phyloP scores from a whole-genome alignment of 2,888 invertebrate genomes.

The Drosophila picticornis region DNA sequence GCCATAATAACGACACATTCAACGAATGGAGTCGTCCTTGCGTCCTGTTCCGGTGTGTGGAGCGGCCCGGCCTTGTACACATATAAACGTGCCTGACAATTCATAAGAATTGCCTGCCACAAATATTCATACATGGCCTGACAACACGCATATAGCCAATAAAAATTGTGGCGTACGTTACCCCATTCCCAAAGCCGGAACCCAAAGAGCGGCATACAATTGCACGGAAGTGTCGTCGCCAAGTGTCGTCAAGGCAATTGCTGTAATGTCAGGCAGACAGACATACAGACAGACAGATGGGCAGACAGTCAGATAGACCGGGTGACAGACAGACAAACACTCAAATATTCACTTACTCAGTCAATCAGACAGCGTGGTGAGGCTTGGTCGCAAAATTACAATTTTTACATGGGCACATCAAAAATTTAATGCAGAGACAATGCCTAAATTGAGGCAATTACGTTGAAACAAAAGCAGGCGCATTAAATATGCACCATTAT shows the following conservation, averaged over 20 bases:
- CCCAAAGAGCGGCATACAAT: slow-evolving; percentile 70
- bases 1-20: slow-evolving; percentile 78
- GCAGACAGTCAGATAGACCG: slow-evolving; percentile 8
- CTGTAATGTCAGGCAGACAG: slow-evolving; percentile 55
- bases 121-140: slow-evolving; percentile 80
- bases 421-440: slow-evolving; percentile 40
- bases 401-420: slow-evolving; percentile 41
- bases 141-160: slow-evolving; percentile 80
- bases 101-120: slow-evolving; percentile 80
- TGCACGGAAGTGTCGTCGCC: slow-evolving; percentile 79
- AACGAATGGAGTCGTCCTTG: slow-evolving; percentile 70
- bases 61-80: slow-evolving; percentile 27
- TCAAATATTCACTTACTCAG: slow-evolving; percentile 55
- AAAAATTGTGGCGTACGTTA: slow-evolving; percentile 53
- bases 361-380: slow-evolving; percentile 28
- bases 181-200: slow-evolving; percentile 57
- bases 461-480: slow-evolving; percentile 37
- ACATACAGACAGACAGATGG: slow-evolving; percentile 14
- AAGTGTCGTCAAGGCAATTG: slow-evolving; percentile 82
- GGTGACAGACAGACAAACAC: slow-evolving; percentile 22
- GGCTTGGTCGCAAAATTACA: slow-evolving; percentile 32
- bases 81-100: slow-evolving; percentile 71
- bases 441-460: slow-evolving; percentile 18
- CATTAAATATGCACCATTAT: slow-evolving; percentile 16
- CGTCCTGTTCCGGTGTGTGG: slow-evolving; percentile 69